Evolutionary conservation across 2,888 invertebrate genomes (phyloP).

Genomic region (Seira musarum): DNA sequence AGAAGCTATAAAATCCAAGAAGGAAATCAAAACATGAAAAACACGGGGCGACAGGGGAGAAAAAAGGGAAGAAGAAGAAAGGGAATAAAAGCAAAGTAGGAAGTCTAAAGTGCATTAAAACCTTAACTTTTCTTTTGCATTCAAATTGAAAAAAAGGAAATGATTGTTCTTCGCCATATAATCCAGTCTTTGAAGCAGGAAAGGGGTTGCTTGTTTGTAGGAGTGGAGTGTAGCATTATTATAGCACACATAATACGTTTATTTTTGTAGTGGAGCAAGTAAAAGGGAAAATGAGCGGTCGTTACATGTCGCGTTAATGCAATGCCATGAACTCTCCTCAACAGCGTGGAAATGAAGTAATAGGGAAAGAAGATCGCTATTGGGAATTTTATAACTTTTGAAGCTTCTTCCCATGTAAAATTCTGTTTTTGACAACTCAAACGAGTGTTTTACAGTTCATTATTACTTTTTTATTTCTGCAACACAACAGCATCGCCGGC

Average conservation of each 20-base stretch:
- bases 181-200: background rate
- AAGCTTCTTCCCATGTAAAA: background rate
- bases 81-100: background rate
- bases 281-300: conserved; percentile 19
- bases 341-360: background rate
- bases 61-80: too few species aligned
- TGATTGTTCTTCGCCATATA: conserved; percentile 14
- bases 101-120: background rate
- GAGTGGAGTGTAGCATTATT: background rate
- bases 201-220: conserved; percentile 1
- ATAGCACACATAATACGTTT: background rate
- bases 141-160: conserved; percentile 16
- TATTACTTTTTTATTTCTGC: too few species aligned
- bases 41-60: too few species aligned
- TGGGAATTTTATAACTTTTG: conserved; percentile 13
- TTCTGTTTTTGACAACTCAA: conserved; percentile 29
- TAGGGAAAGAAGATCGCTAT: conserved; percentile 9
- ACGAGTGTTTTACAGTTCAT: too few species aligned
- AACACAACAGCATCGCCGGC: too few species aligned
- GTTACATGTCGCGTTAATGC: conserved; percentile 29
- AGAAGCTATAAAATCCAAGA: conserved; percentile 29
- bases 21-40: background rate
- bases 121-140: too few species aligned
- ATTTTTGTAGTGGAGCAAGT: background rate
- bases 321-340: conserved; percentile 37